These are phyloP conservation scores for Xestia rhomboidea DNA, from an alignment of 2,888 invertebrate species.

Conservation along the genomic window DNA sequence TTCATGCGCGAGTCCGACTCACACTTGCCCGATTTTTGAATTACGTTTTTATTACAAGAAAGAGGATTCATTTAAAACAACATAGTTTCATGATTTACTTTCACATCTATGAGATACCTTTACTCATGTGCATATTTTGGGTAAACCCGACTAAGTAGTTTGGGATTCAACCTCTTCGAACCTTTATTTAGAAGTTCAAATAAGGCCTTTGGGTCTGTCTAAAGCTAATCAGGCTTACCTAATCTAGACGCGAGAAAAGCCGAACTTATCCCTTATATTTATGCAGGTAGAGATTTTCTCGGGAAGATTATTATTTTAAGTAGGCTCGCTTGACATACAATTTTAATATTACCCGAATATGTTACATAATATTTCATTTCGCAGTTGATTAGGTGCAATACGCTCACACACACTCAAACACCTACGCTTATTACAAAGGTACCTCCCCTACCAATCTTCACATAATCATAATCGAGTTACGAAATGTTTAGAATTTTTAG, in stretches of 20 bases:
- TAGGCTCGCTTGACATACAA: not conserved
- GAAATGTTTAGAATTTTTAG: slow-evolving; percentile 7
- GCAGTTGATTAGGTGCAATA: not conserved
- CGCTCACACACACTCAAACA: not conserved
- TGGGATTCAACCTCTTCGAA: slow-evolving; percentile 3
- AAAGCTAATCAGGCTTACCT: slow-evolving; percentile 27
- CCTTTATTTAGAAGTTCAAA: slow-evolving; percentile 30
- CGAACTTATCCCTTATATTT: not conserved
- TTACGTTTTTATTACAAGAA: not conserved
- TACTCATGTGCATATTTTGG: slow-evolving; percentile 21
- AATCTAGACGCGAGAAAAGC: slow-evolving; percentile 14
- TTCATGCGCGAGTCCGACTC: too few species aligned
- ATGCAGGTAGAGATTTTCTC: slow-evolving; percentile 1
- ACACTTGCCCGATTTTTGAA: not conserved
- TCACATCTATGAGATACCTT: not conserved
- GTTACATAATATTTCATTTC: not conserved
- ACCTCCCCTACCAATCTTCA: not conserved
- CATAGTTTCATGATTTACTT: not conserved
- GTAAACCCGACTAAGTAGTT: slow-evolving; percentile 9
- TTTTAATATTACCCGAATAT: not conserved
- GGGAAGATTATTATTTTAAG: slow-evolving; percentile 11
- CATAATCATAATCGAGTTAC: slow-evolving; percentile 4
- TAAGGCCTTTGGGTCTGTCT: slow-evolving; percentile 27
- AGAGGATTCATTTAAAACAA: not conserved
- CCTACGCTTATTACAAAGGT: not conserved